Conservation (phyloP, 1,140 invertebrate genomes). For the Trichonephila inaurata region DNA sequence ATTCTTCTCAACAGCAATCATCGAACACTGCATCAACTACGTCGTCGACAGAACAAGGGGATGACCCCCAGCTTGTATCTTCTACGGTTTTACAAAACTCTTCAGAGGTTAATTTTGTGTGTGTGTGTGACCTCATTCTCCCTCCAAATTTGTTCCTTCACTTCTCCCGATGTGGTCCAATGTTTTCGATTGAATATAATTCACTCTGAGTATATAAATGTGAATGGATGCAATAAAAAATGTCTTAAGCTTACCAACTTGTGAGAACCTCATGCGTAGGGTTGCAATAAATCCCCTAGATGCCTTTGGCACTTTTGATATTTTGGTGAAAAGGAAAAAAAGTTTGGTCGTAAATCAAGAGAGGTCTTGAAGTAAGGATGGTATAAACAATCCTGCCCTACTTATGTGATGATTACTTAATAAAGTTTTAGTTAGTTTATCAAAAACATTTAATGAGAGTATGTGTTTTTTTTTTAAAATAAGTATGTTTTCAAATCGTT, state of each 20-base stretch:
- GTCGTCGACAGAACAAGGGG: neutral
- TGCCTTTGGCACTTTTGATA: neutral
- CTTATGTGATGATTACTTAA: conserved; percentile 1
- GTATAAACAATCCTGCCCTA: neutral
- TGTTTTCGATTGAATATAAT: conserved; percentile 35
- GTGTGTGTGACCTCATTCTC: conserved; percentile 23
- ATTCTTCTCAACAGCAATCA: neutral
- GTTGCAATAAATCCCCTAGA: neutral
- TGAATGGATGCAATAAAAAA: conserved; percentile 6
- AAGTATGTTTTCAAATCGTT: too few relatives aligned
- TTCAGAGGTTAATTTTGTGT: conserved; percentile 7
- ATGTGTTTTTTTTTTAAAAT: too few relatives aligned
- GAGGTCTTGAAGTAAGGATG: neutral
- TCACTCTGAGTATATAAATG: conserved; percentile 28
- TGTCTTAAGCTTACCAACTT: neutral
- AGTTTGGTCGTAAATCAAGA: neutral
- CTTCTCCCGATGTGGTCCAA: conserved; percentile 29
- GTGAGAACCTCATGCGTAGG: neutral
- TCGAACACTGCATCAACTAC: neutral
- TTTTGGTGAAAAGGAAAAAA: neutral
- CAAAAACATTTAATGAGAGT: neutral
- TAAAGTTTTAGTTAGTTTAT: neutral
- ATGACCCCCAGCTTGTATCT: neutral
- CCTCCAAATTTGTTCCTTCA: neutral
- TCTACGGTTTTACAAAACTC: neutral